Evolutionary conservation across 2,888 invertebrate genomes (phyloP), one percentile per base, ranked within the genome.

Genomic region (Caenorhabditis panamensis): DNA sequence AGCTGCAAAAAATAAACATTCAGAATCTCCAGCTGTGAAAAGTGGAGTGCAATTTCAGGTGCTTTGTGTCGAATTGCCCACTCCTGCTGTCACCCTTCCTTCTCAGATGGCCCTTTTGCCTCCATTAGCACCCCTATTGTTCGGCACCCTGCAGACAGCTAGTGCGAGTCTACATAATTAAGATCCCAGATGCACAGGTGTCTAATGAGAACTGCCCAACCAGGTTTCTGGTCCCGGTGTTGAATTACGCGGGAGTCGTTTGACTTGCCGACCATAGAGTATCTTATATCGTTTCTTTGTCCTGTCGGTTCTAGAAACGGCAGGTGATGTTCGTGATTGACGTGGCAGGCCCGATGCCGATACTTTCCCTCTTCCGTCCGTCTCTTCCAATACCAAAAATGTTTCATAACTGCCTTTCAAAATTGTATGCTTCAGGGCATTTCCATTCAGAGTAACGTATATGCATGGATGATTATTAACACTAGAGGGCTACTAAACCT

Each of bases 1-100:
- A 20, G 76, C 89, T 89, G 82, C 69, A 87, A 84, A 36, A 44
- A 59, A 18, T 41, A 54, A 67, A 37, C 6, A 18, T 18, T 37
- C 0, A 61, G 47, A 47, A 2, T 20, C 31, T 54, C 77, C 56
- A 37, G 63, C 59, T 53, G 68, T 54, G 75, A 67, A 76, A 67
- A 76, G 53, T 76, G 75, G 51, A 61, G 28, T 56, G 24, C 13
- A 1, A 47, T 61, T 67, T 44, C 53, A 54, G 68, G 26, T 24
- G 53, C 22, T 53, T 66, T 66, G 75, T 75, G 31, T 51, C 73
- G 47, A 47, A 49, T 73, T 73, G 47, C 64, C 16, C 18, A 18
- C 24, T 11, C 61, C 61, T 61, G 61, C 61, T 61, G 61, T 61
- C 72, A 36, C 63, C 37, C 26, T 9, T 20, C 56, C 24, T 1